These are phyloP conservation scores for Porites australiensis DNA, from an alignment of 64 coral and sea anemone species.

Conservation along the genomic window DNA sequence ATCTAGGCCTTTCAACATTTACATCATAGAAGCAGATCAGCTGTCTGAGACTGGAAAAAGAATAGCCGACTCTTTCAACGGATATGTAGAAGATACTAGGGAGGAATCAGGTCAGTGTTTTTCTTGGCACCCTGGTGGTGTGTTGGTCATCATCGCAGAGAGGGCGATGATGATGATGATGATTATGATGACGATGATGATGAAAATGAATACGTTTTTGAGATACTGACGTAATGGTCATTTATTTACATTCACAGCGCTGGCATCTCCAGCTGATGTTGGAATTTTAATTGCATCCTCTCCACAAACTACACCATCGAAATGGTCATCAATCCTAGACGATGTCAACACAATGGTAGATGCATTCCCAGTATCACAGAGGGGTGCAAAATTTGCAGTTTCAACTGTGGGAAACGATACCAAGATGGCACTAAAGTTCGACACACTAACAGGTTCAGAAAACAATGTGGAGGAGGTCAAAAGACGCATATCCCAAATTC, in stretches of 20 bases:
- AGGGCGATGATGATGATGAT: not conserved
- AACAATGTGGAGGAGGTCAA: constrained; percentile 46
- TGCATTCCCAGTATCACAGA: constrained; percentile 34
- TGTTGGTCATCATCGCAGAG: not conserved
- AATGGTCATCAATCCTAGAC: constrained; percentile 49
- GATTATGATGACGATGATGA: not conserved
- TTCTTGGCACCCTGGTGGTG: not conserved
- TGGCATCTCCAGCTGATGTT: constrained; percentile 48
- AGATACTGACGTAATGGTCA: not conserved
- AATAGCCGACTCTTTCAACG: constrained; percentile 38
- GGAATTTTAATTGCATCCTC: constrained; percentile 66
- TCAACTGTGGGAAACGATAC: constrained; percentile 14
- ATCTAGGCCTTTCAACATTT: constrained; percentile 43
- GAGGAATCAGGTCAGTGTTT: constrained; percentile 10
- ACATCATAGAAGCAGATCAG: constrained; percentile 6
- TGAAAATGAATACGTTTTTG: not conserved
- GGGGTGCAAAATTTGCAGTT: constrained; percentile 50
- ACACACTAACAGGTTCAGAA: constrained; percentile 32
- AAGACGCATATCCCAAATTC: constrained; percentile 44
- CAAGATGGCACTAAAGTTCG: constrained; percentile 32
- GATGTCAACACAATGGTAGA: constrained; percentile 53
- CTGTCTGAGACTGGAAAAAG: not conserved
- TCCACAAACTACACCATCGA: constrained; percentile 63
- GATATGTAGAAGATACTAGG: constrained; percentile 41
- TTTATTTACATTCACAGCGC: constrained; percentile 2